Percentiles rank a stretch among this genome's conserved stretches.
These are phyloP conservation scores for Neomorphus geoffroyi DNA, from an alignment of 2,797 vertebrate genomes.

Conservation along the genomic window DNA sequence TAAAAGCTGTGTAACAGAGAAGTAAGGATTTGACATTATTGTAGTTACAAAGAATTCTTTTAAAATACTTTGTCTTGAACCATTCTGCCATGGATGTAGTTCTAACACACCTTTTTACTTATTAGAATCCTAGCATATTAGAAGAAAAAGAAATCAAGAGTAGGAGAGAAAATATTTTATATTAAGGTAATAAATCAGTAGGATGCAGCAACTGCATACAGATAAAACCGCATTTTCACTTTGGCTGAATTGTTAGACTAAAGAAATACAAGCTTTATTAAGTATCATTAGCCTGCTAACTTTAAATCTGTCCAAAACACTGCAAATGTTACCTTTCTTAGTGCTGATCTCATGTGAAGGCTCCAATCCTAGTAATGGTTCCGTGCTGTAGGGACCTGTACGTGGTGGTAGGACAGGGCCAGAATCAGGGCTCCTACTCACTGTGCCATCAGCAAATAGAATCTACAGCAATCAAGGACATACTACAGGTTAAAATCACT, in stretches of 20 bases:
- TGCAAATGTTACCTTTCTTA: constrained; percentile 67
- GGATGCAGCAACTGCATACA: neutral
- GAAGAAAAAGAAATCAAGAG: neutral
- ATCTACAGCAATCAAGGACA: constrained; percentile 74
- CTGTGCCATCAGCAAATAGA: constrained; percentile 87
- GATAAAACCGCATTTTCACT: neutral
- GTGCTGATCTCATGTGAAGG: neutral
- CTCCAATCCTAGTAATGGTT: constrained; percentile 11
- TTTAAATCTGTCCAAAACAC: neutral
- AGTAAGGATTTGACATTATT: neutral
- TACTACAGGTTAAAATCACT: neutral
- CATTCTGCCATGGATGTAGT: neutral
- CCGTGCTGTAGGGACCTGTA: neutral
- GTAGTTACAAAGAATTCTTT: neutral
- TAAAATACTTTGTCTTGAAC: neutral
- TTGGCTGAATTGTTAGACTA: neutral
- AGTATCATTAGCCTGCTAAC: neutral
- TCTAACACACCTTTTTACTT: neutral
- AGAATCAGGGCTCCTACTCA: constrained; percentile 81
- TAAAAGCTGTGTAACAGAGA: neutral
- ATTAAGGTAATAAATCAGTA: neutral
- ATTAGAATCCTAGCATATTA: neutral
- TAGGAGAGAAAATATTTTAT: neutral
- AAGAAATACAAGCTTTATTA: neutral
- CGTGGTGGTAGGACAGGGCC: constrained; percentile 73